Conservation (phyloP, 2,888 invertebrate species). For the Troides oblongomaculatus region DNA sequence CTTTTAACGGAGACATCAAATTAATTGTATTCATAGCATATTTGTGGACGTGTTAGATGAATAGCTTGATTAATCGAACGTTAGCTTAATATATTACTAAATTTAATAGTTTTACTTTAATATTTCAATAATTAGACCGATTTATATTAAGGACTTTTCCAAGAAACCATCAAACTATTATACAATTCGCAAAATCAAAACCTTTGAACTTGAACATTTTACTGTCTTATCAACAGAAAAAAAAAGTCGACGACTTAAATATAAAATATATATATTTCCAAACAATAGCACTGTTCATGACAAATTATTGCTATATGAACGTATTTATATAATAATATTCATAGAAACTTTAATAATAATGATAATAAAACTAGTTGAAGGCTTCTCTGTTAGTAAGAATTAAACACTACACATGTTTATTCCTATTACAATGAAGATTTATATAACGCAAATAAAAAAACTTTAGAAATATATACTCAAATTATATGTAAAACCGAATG, state of each 20-base stretch:
- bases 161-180: background rate
- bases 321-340: no score
- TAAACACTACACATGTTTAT: background rate
- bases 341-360: no score
- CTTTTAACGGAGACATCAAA: background rate
- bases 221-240: background rate
- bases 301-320: background rate
- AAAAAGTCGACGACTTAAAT: no score
- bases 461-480: background rate
- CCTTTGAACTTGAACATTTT: background rate
- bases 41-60: background rate
- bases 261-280: no score
- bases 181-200: background rate
- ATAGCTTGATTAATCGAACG: background rate
- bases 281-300: background rate
- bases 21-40: background rate
- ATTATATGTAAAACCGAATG: background rate
- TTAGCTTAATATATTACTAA: background rate
- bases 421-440: background rate
- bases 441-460: background rate
- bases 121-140: no score
- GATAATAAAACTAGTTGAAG: background rate
- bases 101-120: background rate
- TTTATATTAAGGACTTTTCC: background rate
- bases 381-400: background rate